Evolutionary conservation across 2,888 invertebrate species (phyloP).

Genomic region (Labia minor): DNA sequence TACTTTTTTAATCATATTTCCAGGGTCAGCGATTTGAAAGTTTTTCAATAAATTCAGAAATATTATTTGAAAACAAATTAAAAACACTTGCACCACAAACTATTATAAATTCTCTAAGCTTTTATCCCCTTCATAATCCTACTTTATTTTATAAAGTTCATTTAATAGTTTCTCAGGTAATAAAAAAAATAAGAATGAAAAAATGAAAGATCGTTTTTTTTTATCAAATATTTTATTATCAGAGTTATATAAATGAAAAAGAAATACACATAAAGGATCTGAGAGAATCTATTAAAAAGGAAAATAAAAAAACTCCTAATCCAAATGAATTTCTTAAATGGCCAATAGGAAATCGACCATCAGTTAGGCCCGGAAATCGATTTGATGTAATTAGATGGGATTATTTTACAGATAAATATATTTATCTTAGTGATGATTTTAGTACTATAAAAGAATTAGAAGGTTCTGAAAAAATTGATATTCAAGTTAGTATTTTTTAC

Average conservation of each 20-base stretch:
- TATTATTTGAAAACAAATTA: slow-evolving; percentile 36
- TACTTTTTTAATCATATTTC: slow-evolving; percentile 23
- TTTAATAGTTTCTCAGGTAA: slow-evolving; percentile 57
- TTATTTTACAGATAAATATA: slow-evolving; percentile 72
- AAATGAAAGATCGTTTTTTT: neutral
- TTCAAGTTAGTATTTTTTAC: slow-evolving; percentile 41
- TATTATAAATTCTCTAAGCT: slow-evolving; percentile 45
- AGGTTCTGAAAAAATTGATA: slow-evolving; percentile 56
- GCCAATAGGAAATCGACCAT: slow-evolving; percentile 62
- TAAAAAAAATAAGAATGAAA: slow-evolving; percentile 24
- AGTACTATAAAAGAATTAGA: slow-evolving; percentile 53
- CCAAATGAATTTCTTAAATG: slow-evolving; percentile 41
- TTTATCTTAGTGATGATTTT: slow-evolving; percentile 71
- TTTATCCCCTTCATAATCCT: slow-evolving; percentile 53
- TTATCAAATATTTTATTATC: neutral
- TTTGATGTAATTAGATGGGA: slow-evolving; percentile 80
- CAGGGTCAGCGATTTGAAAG: slow-evolving; percentile 34
- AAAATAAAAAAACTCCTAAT: neutral
- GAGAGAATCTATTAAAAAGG: neutral
- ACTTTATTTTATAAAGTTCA: slow-evolving; percentile 58
- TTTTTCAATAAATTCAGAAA: slow-evolving; percentile 32
- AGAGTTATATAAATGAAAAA: neutral
- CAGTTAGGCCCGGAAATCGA: slow-evolving; percentile 56
- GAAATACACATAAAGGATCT: neutral
- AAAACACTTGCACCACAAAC: slow-evolving; percentile 32